A percentile compares a stretch with the other conserved stretches of the same genome.
Conservation (phyloP, 2,888 invertebrate genomes). For the Amphipoea lucens region DNA sequence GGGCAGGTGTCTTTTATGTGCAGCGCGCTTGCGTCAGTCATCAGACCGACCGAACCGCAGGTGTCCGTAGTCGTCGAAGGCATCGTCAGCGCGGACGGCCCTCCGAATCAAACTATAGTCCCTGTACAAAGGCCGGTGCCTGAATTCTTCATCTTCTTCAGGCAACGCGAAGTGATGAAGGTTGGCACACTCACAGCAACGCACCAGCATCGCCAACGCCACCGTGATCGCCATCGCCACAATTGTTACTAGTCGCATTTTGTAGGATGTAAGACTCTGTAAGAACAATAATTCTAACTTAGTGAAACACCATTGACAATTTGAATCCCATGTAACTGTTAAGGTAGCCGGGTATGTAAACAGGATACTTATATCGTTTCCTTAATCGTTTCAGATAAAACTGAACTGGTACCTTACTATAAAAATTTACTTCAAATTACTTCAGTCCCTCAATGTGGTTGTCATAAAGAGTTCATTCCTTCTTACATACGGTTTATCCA, state of each 20-base stretch:
- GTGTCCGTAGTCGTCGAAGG: slow-evolving; percentile 94
- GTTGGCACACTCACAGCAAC: slow-evolving; percentile 78
- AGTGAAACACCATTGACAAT: not conserved
- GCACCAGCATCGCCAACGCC: slow-evolving; percentile 72
- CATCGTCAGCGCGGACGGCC: slow-evolving; percentile 89
- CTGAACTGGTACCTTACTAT: not conserved
- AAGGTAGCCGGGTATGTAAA: not conserved
- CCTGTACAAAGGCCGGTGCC: slow-evolving; percentile 83
- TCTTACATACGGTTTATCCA: not conserved
- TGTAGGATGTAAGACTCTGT: slow-evolving; percentile 39
- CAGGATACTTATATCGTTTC: not conserved
- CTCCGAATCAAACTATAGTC: slow-evolving; percentile 91
- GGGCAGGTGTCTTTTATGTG: slow-evolving; percentile 63
- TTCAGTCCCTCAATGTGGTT: not conserved
- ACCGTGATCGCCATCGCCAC: slow-evolving; percentile 75
- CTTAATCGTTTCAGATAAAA: not conserved
- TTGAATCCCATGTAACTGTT: not conserved
- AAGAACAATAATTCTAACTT: slow-evolving; percentile 25
- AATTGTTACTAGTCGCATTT: slow-evolving; percentile 79
- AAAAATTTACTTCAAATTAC: not conserved
- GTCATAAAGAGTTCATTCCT: not conserved
- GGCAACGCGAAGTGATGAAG: slow-evolving; percentile 72
- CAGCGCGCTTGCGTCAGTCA: slow-evolving; percentile 77
- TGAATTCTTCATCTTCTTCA: slow-evolving; percentile 83
- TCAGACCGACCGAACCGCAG: slow-evolving; percentile 93